Evolutionary conservation across 2,797 vertebrate genomes (phyloP).

Genomic region (Cossypha caffra): DNA sequence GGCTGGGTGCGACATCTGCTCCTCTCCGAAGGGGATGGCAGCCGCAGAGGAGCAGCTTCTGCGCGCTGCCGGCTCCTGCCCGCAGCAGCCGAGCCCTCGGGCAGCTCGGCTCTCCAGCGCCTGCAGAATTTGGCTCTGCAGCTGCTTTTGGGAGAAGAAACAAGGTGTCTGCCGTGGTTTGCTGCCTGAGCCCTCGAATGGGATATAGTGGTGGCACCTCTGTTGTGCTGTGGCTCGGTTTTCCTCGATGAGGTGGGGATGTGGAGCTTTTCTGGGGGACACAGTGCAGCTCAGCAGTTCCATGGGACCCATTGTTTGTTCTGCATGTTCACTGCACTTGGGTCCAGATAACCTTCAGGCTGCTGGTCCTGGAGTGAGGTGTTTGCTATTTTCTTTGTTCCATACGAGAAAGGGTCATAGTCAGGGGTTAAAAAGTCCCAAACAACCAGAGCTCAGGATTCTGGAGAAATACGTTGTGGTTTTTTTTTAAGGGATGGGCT

Average conservation of each 20-base stretch:
- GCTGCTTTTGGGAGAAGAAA: background rate
- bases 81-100: rapidly evolving
- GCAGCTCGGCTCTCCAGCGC: background rate
- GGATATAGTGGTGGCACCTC: background rate
- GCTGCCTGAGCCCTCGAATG: background rate
- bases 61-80: background rate
- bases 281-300: rapidly evolving
- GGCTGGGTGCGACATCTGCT: background rate
- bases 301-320: background rate
- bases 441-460: background rate
- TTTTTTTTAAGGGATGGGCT: background rate
- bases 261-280: background rate
- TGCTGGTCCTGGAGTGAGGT: background rate
- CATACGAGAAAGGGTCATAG: background rate
- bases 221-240: rapidly evolving
- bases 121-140: background rate
- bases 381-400: background rate
- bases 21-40: background rate
- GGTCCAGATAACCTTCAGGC: background rate
- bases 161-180: background rate
- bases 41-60: background rate
- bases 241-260: rapidly evolving
- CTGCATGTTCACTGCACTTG: background rate
- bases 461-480: background rate
- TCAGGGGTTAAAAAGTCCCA: background rate